These are phyloP conservation scores for Upupa epops DNA, from an alignment of 2,113 vertebrate species.

Conservation along the genomic window DNA sequence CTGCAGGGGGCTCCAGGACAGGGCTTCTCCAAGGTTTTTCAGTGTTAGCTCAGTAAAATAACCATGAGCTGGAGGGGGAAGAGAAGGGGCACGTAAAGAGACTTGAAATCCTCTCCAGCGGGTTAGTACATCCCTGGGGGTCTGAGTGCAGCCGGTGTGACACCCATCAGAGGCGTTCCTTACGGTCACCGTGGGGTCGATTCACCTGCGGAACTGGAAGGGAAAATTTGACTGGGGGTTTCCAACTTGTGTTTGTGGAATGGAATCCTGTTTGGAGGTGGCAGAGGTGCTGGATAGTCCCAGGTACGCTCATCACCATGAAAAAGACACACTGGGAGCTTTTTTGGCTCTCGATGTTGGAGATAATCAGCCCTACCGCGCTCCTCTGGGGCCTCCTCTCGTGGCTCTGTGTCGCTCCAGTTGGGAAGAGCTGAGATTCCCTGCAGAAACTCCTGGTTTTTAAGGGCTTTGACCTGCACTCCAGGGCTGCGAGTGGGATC, in stretches of 20 bases:
- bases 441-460: neutral
- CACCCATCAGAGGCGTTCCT: neutral
- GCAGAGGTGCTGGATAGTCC: conserved; percentile 56
- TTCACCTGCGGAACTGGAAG: neutral
- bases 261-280: neutral
- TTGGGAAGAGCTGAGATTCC: neutral
- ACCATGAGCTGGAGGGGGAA: neutral
- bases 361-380: neutral
- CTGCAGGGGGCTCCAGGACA: neutral
- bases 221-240: neutral
- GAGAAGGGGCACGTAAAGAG: neutral
- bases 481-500: neutral
- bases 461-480: neutral
- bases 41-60: neutral
- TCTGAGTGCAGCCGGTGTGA: neutral
- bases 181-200: accelerated
- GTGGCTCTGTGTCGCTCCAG: too few relatives aligned
- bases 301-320: neutral
- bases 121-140: neutral
- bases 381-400: neutral
- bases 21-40: neutral
- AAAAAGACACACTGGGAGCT: neutral
- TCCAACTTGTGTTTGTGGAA: neutral
- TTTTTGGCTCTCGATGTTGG: neutral
- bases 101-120: neutral